These are phyloP conservation scores for Stenurella melanura DNA, from an alignment of 2,888 invertebrate species.

Conservation along the genomic window DNA sequence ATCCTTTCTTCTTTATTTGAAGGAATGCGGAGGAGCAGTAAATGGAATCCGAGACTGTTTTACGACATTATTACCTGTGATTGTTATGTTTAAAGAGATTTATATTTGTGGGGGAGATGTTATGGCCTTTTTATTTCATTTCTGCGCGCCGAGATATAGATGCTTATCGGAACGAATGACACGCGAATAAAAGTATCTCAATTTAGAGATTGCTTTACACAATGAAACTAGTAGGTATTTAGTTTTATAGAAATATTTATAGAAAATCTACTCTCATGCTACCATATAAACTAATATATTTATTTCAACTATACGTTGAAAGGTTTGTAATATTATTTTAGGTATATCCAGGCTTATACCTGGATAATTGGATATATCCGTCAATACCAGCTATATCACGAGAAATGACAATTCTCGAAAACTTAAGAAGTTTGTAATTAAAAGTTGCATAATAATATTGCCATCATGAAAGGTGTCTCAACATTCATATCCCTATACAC, in stretches of 20 bases:
- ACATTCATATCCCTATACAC: too few relatives aligned
- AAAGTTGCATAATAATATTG: too few relatives aligned
- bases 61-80: slow-evolving; percentile 73
- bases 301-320: too few relatives aligned
- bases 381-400: too few relatives aligned
- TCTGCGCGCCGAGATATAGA: slow-evolving; percentile 53
- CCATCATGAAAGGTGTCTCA: too few relatives aligned
- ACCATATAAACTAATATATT: too few relatives aligned
- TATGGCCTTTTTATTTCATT: slow-evolving; percentile 61
- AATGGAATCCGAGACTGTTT: slow-evolving; percentile 69
- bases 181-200: slow-evolving; percentile 41
- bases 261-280: background rate
- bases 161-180: slow-evolving; percentile 55
- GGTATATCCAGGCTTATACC: too few relatives aligned
- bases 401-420: too few relatives aligned
- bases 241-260: background rate
- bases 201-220: slow-evolving; percentile 34
- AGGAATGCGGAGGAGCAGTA: slow-evolving; percentile 60
- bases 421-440: too few relatives aligned
- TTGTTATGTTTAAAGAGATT: slow-evolving; percentile 72
- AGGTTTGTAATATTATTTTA: too few relatives aligned
- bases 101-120: slow-evolving; percentile 63
- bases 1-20: slow-evolving; percentile 63
- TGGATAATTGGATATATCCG: too few relatives aligned
- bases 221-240: background rate